These are phyloP conservation scores for Sorex araneus DNA, from an alignment of 2,113 vertebrate genomes.

Conservation along the genomic window DNA sequence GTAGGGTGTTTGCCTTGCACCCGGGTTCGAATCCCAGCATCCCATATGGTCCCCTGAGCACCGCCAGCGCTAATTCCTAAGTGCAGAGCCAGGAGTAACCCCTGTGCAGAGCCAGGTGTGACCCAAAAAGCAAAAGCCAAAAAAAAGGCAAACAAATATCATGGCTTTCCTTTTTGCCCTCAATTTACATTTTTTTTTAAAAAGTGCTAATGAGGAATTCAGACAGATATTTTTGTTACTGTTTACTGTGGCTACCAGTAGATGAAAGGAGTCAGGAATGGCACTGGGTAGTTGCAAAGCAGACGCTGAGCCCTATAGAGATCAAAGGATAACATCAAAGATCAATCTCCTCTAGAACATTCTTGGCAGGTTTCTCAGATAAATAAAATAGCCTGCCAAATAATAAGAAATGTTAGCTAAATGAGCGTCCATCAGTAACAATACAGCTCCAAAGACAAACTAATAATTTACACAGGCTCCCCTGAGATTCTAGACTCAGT, in stretches of 20 bases:
- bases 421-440: not conserved
- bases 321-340: slow-evolving; percentile 33
- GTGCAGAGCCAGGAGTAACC: no score
- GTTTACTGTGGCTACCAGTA: not conserved
- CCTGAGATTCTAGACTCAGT: not conserved
- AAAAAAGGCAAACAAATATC: not conserved
- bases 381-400: slow-evolving; percentile 41
- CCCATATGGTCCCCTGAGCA: no score
- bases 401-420: slow-evolving; percentile 20
- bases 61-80: no score
- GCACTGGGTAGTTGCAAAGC: not conserved
- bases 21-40: no score
- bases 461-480: not conserved
- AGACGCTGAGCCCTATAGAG: not conserved
- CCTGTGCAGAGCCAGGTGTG: no score
- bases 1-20: no score
- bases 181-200: slow-evolving; percentile 16
- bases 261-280: slow-evolving; percentile 8
- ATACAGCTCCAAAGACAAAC: not conserved
- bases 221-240: not conserved
- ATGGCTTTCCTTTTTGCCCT: slow-evolving; percentile 21
- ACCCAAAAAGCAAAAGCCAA: no score
- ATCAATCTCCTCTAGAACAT: not conserved
- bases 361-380: slow-evolving; percentile 21
- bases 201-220: not conserved